These are phyloP conservation scores for Halictus rubicundus DNA, from an alignment of 1,140 invertebrate species.

Conservation along the genomic window DNA sequence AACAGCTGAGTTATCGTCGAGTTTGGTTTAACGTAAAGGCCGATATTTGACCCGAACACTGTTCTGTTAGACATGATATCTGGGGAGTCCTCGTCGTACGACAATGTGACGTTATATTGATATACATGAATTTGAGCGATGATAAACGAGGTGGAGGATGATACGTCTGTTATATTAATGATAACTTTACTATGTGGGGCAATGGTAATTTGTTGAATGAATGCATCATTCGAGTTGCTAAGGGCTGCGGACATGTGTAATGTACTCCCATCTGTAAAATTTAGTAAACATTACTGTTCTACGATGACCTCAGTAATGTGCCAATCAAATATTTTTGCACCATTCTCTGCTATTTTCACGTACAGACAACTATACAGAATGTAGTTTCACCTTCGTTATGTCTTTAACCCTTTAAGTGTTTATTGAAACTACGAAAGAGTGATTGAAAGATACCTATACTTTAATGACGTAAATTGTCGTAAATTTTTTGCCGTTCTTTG, in stretches of 20 bases:
- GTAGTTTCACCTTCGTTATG: not conserved
- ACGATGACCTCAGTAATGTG: not conserved
- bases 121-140: slow-evolving; percentile 86
- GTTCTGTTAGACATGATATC: slow-evolving; percentile 71
- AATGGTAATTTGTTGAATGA: slow-evolving; percentile 56
- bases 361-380: not conserved
- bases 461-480: too few species aligned
- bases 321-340: not conserved
- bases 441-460: too few species aligned
- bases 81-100: slow-evolving; percentile 76
- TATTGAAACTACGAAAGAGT: not conserved
- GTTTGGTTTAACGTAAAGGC: slow-evolving; percentile 79
- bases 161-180: slow-evolving; percentile 80
- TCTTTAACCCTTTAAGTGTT: not conserved
- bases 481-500: too few species aligned
- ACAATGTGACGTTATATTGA: slow-evolving; percentile 83
- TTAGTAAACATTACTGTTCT: slow-evolving; percentile 18
- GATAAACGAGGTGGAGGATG: slow-evolving; percentile 81
- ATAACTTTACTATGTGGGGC: slow-evolving; percentile 63
- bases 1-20: slow-evolving; percentile 65
- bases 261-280: slow-evolving; percentile 53
- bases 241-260: slow-evolving; percentile 38
- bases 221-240: slow-evolving; percentile 38
- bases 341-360: not conserved
- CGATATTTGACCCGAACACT: slow-evolving; percentile 83